phyloP scores from a whole-genome alignment of 1,140 invertebrate species.

The Cotesia chilonis region DNA sequence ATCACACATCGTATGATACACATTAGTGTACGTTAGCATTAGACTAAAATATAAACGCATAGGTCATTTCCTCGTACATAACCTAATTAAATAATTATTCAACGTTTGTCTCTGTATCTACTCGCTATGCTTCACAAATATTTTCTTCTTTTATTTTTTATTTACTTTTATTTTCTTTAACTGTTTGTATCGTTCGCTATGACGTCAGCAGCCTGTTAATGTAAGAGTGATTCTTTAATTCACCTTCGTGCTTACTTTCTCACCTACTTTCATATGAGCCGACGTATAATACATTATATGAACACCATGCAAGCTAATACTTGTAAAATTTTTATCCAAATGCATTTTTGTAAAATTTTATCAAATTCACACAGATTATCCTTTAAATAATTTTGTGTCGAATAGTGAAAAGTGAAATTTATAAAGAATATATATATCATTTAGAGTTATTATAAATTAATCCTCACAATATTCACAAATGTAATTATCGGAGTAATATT shows the following conservation, averaged over 20 bases:
- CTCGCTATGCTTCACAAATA: slow-evolving; percentile 24
- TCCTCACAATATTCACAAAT: no score
- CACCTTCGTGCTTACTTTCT: slow-evolving; percentile 35
- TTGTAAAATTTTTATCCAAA: no score
- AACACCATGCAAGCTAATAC: no score
- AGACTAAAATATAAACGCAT: slow-evolving; percentile 49
- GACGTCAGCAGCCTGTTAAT: not conserved
- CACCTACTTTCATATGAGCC: slow-evolving; percentile 39
- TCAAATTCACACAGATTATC: no score
- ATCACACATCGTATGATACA: slow-evolving; percentile 24
- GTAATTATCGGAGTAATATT: no score
- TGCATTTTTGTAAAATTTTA: no score
- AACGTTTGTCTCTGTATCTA: slow-evolving; percentile 47
- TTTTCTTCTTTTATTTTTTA: not conserved
- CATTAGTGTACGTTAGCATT: slow-evolving; percentile 3
- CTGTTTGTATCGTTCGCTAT: not conserved
- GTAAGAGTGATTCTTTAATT: not conserved
- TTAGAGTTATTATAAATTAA: no score
- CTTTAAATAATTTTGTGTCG: no score
- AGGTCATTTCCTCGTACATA: slow-evolving; percentile 65
- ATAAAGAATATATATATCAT: no score
- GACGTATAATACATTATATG: not conserved
- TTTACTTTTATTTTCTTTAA: not conserved
- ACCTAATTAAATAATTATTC: slow-evolving; percentile 65
- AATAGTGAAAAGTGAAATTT: no score